These are phyloP conservation scores for Turdus rufiventris DNA, from an alignment of 2,113 vertebrate genomes.

Conservation along the genomic window DNA sequence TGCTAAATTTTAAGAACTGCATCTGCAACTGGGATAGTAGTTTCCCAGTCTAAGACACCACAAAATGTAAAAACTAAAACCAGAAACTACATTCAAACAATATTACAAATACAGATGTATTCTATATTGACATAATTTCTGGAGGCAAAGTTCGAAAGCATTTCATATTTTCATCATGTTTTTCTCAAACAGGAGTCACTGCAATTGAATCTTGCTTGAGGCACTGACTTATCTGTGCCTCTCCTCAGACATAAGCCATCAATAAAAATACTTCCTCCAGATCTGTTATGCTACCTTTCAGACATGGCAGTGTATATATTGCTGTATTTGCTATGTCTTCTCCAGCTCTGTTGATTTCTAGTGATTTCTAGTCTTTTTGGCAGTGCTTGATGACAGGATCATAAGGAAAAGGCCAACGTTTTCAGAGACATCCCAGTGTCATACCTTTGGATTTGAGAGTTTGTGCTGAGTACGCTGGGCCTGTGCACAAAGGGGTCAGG, in stretches of 20 bases:
- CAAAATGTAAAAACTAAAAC: neutral
- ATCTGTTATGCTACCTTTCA: neutral
- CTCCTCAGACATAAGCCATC: neutral
- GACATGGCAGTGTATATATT: neutral
- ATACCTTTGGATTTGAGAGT: neutral
- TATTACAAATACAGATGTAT: neutral
- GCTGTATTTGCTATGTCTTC: neutral
- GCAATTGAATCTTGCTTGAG: neutral
- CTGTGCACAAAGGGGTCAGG: neutral
- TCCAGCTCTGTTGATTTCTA: neutral
- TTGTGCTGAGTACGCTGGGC: neutral
- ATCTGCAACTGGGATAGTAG: neutral
- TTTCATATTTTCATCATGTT: neutral
- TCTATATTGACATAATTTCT: neutral
- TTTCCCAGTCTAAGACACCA: neutral
- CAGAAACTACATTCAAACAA: neutral
- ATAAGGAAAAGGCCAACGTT: neutral
- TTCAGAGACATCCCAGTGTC: neutral
- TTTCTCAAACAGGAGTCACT: neutral
- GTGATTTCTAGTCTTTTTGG: neutral
- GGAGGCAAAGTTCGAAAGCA: neutral
- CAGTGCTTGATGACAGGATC: neutral
- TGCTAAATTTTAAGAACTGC: neutral
- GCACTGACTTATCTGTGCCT: neutral
- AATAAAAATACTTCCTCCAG: neutral